phyloP scores from a whole-genome alignment of 2,888 invertebrate species.

The Microchrysa polita region DNA sequence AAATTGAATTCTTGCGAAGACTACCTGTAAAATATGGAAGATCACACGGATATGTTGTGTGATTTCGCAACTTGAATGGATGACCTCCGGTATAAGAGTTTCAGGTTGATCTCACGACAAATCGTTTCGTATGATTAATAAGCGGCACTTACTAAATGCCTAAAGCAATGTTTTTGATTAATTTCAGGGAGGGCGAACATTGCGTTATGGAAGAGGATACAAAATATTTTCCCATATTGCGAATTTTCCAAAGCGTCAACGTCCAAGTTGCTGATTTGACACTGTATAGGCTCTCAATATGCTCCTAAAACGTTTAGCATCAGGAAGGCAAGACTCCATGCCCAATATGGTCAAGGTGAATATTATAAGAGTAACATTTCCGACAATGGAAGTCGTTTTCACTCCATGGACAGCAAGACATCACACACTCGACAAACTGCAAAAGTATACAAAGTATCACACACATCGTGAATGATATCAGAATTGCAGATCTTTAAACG shows the following conservation, averaged over 20 bases:
- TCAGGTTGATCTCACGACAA: no score
- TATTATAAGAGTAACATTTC: no score
- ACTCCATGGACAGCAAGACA: constrained; percentile 15
- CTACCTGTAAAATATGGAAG: constrained; percentile 25
- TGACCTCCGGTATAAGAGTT: no score
- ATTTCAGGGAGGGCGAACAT: no score
- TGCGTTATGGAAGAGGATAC: not conserved
- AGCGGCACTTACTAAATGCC: not conserved
- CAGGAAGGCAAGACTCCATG: not conserved
- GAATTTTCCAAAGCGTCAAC: no score
- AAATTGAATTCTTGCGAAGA: not conserved
- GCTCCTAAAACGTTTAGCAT: not conserved
- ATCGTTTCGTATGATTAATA: not conserved
- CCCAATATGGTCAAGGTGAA: constrained; percentile 36
- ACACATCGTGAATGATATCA: constrained; percentile 33
- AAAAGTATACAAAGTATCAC: not conserved
- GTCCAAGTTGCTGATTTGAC: no score
- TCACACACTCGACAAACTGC: not conserved
- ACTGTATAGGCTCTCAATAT: not conserved
- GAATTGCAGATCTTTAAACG: constrained; percentile 19
- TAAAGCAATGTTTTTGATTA: not conserved
- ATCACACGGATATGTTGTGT: not conserved
- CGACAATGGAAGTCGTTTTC: constrained; percentile 33
- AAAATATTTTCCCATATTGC: not conserved
- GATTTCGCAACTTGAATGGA: not conserved